Evolutionary conservation across 2,888 invertebrate genomes (phyloP).

Genomic region (Dyspetes luteomarginatus): DNA sequence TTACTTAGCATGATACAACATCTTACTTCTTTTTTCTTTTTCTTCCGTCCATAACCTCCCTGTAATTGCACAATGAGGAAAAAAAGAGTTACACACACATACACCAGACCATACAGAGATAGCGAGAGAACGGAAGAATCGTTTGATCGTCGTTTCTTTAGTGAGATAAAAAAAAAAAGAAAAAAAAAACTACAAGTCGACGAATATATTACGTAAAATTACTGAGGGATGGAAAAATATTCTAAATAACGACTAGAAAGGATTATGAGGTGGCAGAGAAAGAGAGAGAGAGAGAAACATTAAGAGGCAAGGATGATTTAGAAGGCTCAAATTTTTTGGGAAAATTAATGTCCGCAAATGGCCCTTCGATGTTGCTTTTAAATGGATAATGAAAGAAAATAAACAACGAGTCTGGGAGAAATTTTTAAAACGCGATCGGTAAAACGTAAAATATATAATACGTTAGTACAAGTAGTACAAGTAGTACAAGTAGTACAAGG

Average conservation of each 20-base stretch:
- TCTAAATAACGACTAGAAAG: constrained; percentile 3
- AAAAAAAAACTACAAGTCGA: background rate
- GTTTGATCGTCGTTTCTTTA: background rate
- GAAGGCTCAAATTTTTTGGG: background rate
- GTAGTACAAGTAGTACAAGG: constrained; percentile 6
- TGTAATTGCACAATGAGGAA: constrained; percentile 87
- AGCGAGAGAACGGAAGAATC: constrained; percentile 70
- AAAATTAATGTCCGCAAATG: background rate
- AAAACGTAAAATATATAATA: constrained; percentile 19
- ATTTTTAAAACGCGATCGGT: background rate
- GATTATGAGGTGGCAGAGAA: background rate
- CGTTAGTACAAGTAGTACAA: constrained; percentile 18
- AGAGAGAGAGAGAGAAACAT: background rate
- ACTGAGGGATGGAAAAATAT: constrained; percentile 15
- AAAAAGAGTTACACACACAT: constrained; percentile 83
- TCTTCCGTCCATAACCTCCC: constrained; percentile 97
- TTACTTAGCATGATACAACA: constrained; percentile 83
- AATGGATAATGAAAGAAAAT: background rate
- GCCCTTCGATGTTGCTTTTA: background rate
- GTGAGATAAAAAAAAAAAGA: background rate
- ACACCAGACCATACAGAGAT: constrained; percentile 77
- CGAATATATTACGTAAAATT: background rate
- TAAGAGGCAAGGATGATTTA: constrained; percentile 7
- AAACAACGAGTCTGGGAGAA: background rate
- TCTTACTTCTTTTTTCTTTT: constrained; percentile 99